These are phyloP conservation scores for Schizopygopsis pylzovi DNA, from an alignment of 2,797 vertebrate species.

Conservation along the genomic window DNA sequence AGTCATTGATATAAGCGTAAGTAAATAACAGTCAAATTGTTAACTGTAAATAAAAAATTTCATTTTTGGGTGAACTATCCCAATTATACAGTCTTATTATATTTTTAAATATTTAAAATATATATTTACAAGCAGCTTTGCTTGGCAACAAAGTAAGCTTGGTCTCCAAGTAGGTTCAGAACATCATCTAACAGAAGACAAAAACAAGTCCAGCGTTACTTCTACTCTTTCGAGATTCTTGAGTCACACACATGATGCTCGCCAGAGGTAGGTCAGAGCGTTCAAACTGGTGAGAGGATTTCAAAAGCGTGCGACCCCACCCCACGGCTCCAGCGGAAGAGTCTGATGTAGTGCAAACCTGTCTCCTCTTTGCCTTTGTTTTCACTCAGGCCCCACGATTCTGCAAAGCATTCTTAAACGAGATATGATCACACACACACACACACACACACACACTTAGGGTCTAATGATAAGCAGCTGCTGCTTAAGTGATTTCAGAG, in stretches of 20 bases:
- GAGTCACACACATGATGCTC: slow-evolving; percentile 53
- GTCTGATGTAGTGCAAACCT: slow-evolving; percentile 61
- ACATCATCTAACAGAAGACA: slow-evolving; percentile 38
- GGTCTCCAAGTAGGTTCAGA: neutral
- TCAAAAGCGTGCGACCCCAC: slow-evolving; percentile 45
- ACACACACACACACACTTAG: slow-evolving; percentile 74
- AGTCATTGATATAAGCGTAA: neutral
- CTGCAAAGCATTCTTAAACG: slow-evolving; percentile 71
- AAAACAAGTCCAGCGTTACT: slow-evolving; percentile 25
- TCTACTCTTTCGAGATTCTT: slow-evolving; percentile 48
- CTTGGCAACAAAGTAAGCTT: slow-evolving; percentile 5
- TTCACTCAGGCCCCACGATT: slow-evolving; percentile 68
- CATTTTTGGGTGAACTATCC: neutral
- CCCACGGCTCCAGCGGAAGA: slow-evolving; percentile 47
- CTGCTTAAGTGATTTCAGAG: slow-evolving; percentile 75
- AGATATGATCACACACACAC: slow-evolving; percentile 79
- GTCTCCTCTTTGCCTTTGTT: slow-evolving; percentile 67
- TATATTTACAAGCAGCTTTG: neutral
- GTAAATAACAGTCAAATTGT: neutral
- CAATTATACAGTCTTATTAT: neutral
- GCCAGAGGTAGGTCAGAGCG: slow-evolving; percentile 44
- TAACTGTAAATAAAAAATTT: too few species aligned
- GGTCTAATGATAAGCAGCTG: slow-evolving; percentile 80
- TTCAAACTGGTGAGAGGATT: slow-evolving; percentile 44
- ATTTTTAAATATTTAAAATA: neutral